Conservation (phyloP, 2,113 vertebrate genomes). For the Hydrochoerus hydrochaeris region DNA sequence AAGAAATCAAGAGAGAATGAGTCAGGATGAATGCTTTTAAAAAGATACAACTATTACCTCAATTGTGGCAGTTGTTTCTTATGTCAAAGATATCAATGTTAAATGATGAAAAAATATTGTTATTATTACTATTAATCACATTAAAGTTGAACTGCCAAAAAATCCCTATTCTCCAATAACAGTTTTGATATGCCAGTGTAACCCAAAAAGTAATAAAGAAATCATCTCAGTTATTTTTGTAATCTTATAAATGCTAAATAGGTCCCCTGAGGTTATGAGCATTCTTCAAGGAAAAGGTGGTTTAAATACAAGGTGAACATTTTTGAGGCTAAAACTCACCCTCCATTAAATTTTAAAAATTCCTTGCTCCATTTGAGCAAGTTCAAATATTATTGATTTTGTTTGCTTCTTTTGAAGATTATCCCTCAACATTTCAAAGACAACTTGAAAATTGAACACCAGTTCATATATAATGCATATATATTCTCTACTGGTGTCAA, state of each 20-base stretch:
- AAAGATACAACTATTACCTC: background rate
- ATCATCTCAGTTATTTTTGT: background rate
- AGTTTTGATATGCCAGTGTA: background rate
- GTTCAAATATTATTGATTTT: slow-evolving; percentile 53
- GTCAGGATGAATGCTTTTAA: background rate
- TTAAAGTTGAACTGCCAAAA: background rate
- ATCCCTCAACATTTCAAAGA: slow-evolving; percentile 49
- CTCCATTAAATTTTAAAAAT: slow-evolving; percentile 41
- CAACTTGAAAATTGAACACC: slow-evolving; percentile 43
- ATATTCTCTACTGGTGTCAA: background rate
- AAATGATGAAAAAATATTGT: background rate
- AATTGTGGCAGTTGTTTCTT: background rate
- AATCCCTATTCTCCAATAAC: background rate
- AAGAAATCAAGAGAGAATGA: background rate
- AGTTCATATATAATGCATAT: slow-evolving; percentile 43
- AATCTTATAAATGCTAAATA: background rate
- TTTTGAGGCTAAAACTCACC: slow-evolving; percentile 15
- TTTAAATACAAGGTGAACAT: background rate
- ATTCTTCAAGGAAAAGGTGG: background rate
- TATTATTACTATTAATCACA: background rate
- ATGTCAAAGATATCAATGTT: background rate
- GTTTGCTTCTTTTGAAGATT: slow-evolving; percentile 60
- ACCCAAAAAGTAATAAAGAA: background rate
- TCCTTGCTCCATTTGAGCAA: background rate
- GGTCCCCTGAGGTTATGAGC: background rate